Conservation (phyloP, 2,113 vertebrate genomes). For the Vulpes lagopus region DNA sequence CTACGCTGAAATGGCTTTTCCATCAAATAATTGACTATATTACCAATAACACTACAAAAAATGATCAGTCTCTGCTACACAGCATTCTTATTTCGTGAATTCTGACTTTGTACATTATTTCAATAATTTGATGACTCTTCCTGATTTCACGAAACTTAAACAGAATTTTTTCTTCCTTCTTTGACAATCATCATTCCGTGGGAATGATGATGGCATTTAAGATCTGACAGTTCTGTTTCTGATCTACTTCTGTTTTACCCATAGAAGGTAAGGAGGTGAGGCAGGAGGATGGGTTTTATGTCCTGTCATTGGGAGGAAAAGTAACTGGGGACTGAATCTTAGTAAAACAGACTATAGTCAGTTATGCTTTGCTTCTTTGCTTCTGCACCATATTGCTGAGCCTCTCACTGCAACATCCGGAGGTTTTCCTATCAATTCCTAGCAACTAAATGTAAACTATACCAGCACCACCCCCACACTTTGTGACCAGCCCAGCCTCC, state of each 20-base stretch:
- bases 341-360: neutral
- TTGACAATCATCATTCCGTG: neutral
- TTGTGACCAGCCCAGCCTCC: neutral
- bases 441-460: neutral
- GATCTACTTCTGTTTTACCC: neutral
- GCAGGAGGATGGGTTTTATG: neutral
- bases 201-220: neutral
- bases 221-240: neutral
- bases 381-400: neutral
- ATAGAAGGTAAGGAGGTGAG: neutral
- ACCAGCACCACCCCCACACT: neutral
- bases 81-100: constrained; percentile 19
- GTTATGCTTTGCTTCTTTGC: neutral
- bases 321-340: neutral
- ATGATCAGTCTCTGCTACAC: neutral
- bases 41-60: neutral
- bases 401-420: neutral
- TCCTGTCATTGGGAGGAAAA: neutral
- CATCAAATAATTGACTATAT: neutral
- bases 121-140: neutral
- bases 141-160: neutral
- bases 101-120: neutral
- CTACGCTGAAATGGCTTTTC: constrained; percentile 18
- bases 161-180: neutral
- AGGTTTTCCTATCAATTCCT: neutral